These are phyloP conservation scores for Gobio occitaniae DNA, from an alignment of 2,797 vertebrate species.

Conservation along the genomic window DNA sequence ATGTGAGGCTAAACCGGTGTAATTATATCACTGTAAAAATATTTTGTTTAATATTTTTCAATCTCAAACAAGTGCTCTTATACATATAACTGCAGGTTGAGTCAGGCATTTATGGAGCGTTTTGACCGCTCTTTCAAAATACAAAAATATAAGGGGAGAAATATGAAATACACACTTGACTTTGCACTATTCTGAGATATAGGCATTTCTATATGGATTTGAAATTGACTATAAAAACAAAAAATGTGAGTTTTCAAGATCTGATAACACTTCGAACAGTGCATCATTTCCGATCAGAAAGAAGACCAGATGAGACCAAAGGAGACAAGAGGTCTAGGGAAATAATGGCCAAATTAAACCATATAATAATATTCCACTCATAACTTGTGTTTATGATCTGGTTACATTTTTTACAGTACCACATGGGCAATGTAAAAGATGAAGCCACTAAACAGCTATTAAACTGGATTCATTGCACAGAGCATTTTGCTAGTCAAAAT, in stretches of 20 bases:
- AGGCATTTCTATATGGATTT: background rate
- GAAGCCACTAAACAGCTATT: background rate
- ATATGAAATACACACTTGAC: constrained; percentile 25
- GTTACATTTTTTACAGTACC: background rate
- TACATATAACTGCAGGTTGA: background rate
- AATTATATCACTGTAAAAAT: constrained; percentile 38
- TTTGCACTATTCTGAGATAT: background rate
- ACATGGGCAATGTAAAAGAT: constrained; percentile 5
- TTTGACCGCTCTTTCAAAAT: background rate
- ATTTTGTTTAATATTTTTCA: constrained; percentile 18
- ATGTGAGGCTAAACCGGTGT: constrained; percentile 6
- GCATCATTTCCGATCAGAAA: background rate
- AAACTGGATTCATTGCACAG: background rate
- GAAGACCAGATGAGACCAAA: background rate
- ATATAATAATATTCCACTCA: background rate
- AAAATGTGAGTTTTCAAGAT: constrained; percentile 5
- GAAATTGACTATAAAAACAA: background rate
- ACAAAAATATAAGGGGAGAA: background rate
- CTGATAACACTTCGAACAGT: background rate
- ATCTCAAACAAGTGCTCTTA: constrained; percentile 29
- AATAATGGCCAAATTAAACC: background rate
- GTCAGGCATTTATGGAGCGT: background rate
- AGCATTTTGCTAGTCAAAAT: background rate
- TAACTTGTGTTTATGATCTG: background rate
- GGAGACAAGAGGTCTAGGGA: background rate